A percentile compares a stretch with the other conserved stretches of the same genome.
phyloP scores from a whole-genome alignment of 2,797 vertebrate species.

The Poliocrania exsul region DNA sequence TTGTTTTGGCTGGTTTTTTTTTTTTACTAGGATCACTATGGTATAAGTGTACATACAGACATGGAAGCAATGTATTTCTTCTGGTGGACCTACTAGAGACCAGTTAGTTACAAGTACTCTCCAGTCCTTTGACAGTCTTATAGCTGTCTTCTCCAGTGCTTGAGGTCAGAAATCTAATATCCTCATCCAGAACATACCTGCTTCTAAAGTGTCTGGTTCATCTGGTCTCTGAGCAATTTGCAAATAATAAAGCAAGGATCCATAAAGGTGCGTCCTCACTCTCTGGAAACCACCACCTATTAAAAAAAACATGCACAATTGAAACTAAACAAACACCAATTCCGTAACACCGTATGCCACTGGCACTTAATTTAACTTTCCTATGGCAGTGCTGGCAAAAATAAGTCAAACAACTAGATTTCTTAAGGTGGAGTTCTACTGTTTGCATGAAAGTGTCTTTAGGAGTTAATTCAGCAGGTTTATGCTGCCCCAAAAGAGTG shows the following conservation, averaged over 20 bases:
- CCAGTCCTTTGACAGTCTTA: neutral
- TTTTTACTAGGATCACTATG: neutral
- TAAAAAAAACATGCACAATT: neutral
- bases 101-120: neutral
- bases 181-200: constrained; percentile 78
- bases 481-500: neutral
- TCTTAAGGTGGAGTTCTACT: neutral
- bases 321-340: neutral
- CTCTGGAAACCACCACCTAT: constrained; percentile 96
- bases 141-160: neutral
- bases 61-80: neutral
- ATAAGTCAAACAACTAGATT: neutral
- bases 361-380: neutral
- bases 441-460: neutral
- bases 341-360: neutral
- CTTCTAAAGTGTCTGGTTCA: constrained; percentile 94
- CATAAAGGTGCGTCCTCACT: constrained; percentile 93
- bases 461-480: neutral
- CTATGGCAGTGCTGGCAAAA: neutral
- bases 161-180: neutral
- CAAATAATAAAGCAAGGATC: constrained; percentile 94
- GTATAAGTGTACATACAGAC: neutral
- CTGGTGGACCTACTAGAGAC: neutral
- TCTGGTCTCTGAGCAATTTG: constrained; percentile 98
- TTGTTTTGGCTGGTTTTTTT: neutral